Evolutionary conservation across 2,888 invertebrate genomes (phyloP).

Genomic region (Leucoptera coffeella): DNA sequence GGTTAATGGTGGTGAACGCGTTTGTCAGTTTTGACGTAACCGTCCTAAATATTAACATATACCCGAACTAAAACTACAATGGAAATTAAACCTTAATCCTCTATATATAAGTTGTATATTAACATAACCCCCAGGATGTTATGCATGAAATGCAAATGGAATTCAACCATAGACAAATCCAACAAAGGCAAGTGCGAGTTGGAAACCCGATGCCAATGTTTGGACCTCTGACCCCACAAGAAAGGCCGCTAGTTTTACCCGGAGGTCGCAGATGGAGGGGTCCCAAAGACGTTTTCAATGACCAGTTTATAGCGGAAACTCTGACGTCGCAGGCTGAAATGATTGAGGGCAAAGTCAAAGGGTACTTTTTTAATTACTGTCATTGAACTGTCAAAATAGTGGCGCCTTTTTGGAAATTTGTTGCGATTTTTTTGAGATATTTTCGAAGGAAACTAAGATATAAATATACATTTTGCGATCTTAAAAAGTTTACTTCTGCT

Average conservation of each 20-base stretch:
- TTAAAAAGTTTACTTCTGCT: too few species aligned
- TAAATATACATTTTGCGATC: too few species aligned
- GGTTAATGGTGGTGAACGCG: too few species aligned
- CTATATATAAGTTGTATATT: slow-evolving; percentile 1
- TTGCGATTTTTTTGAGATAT: too few species aligned
- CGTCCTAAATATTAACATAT: too few species aligned
- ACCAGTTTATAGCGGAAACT: slow-evolving; percentile 81
- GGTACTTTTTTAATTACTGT: slow-evolving; percentile 54
- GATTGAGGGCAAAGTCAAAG: slow-evolving; percentile 75
- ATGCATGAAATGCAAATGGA: slow-evolving; percentile 39
- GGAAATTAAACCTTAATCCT: background rate
- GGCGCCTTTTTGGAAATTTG: too few species aligned
- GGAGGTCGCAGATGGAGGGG: slow-evolving; percentile 74
- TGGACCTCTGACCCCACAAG: slow-evolving; percentile 58
- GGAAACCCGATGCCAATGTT: slow-evolving; percentile 37
- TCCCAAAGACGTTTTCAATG: slow-evolving; percentile 83
- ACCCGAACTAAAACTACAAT: too few species aligned
- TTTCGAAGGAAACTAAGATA: too few species aligned
- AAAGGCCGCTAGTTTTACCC: slow-evolving; percentile 67
- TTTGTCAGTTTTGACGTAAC: too few species aligned
- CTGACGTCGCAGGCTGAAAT: slow-evolving; percentile 81
- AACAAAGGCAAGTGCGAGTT: slow-evolving; percentile 35
- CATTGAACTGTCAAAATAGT: too few species aligned
- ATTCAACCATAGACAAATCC: slow-evolving; percentile 29
- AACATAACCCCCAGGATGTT: slow-evolving; percentile 13